phyloP scores from a whole-genome alignment of 2,888 invertebrate genomes.

The Drosophila nigricruria region DNA sequence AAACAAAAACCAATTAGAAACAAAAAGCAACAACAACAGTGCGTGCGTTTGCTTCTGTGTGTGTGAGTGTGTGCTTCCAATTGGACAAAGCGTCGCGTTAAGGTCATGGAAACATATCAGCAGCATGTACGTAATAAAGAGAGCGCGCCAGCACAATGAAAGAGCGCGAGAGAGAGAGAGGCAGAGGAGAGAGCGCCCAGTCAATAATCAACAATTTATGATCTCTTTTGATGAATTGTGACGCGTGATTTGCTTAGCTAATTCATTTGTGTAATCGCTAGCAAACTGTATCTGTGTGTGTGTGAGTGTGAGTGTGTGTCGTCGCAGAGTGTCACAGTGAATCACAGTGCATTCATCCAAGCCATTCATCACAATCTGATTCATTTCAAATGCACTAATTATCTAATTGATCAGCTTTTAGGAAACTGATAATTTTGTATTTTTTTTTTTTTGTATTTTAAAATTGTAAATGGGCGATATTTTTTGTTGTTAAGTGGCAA shows the following conservation, averaged over 20 bases:
- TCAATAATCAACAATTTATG: slow-evolving; percentile 41
- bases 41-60: slow-evolving; percentile 12
- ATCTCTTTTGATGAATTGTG: slow-evolving; percentile 48
- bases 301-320: neutral
- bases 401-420: slow-evolving; percentile 26
- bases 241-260: slow-evolving; percentile 58
- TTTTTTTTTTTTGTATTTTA: neutral
- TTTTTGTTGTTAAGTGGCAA: slow-evolving; percentile 5
- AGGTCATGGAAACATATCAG: slow-evolving; percentile 77
- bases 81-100: slow-evolving; percentile 55
- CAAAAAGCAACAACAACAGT: slow-evolving; percentile 31
- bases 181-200: slow-evolving; percentile 21
- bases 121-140: slow-evolving; percentile 59
- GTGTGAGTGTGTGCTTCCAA: slow-evolving; percentile 26
- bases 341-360: slow-evolving; percentile 35
- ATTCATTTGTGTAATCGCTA: slow-evolving; percentile 40
- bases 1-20: slow-evolving; percentile 52
- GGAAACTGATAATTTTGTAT: neutral
- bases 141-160: slow-evolving; percentile 7
- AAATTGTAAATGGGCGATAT: slow-evolving; percentile 1
- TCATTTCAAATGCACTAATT: slow-evolving; percentile 26
- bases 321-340: slow-evolving; percentile 21
- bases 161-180: slow-evolving; percentile 4
- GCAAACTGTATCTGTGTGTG: neutral
- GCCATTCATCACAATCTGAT: slow-evolving; percentile 19